Conservation (phyloP, 2,888 invertebrate genomes). For the Sphecodes monilicornis region DNA sequence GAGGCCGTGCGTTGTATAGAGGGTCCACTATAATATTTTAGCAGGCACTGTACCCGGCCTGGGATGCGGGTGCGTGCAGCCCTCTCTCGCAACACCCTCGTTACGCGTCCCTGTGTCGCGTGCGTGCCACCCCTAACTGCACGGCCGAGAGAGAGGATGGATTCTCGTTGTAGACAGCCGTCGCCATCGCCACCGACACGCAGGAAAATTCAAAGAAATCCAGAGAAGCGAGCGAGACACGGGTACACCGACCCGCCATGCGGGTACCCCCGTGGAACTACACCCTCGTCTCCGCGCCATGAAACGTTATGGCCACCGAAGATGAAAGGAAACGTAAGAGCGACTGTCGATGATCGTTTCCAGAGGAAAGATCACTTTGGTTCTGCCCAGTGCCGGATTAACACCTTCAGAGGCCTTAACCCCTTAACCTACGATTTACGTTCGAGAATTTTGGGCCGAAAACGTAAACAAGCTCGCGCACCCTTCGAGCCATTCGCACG, state of each 20-base stretch:
- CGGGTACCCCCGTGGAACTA: slow-evolving; percentile 61
- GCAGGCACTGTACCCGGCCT: slow-evolving; percentile 4
- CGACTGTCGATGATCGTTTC: slow-evolving; percentile 36
- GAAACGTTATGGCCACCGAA: slow-evolving; percentile 29
- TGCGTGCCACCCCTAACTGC: slow-evolving; percentile 25
- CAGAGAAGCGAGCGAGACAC: slow-evolving; percentile 32
- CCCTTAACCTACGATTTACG: no score
- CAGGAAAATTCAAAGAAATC: slow-evolving; percentile 59
- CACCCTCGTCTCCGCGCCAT: slow-evolving; percentile 42
- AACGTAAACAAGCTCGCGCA: no score
- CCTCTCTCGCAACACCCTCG: slow-evolving; percentile 1
- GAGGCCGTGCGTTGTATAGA: neutral
- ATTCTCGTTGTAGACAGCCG: slow-evolving; percentile 43
- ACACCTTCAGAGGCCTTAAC: no score
- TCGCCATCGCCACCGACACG: slow-evolving; percentile 5
- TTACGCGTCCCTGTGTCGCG: slow-evolving; percentile 30
- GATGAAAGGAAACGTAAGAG: slow-evolving; percentile 42
- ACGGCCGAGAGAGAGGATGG: slow-evolving; percentile 47
- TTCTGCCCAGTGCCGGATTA: neutral
- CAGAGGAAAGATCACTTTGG: neutral
- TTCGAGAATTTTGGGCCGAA: no score
- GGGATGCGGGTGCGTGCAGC: slow-evolving; percentile 52
- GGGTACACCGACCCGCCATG: slow-evolving; percentile 37
- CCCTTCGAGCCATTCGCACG: no score
- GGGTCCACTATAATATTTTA: slow-evolving; percentile 6